Base-by-base conservation (phyloP, 2,113 vertebrate genomes). In the Barnardius zonarius region DNA sequence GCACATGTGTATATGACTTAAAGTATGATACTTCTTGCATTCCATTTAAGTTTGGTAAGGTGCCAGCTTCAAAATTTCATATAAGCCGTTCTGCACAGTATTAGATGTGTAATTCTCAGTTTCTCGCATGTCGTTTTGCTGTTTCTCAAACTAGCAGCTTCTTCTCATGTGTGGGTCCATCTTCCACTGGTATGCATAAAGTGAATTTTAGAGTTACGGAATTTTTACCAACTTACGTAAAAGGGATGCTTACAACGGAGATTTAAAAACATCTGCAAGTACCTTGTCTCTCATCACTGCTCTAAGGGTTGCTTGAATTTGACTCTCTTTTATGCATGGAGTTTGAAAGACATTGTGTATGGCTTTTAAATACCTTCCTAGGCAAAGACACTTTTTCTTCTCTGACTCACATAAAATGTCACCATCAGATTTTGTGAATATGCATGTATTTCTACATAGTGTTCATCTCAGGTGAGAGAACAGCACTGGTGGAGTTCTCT, bases 341-440 rank as follows among this genome's bases (percentile, higher is more conserved):
- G 37, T 61, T 69, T 85, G 57, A 87, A 94, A 74, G 77, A 48
- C 2, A 1, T 37, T 80, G 8, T 54, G 12, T 59, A 54, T 63
- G 83, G 74, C 83, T 70, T 92, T 94, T 96, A 76, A 85, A 79
- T 49, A 77, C 46, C 62, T 84, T 33, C 13, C 48, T 35, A 35
- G 63, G 88, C 23, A 69, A 82, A 86, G 74, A 11, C 66, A 28
- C 8, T 9, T 54, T 79, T 76, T 95, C 37, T 83, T 75, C 27
- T 28, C 49, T 79, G 77, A 41, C 81, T 92, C 61, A 33, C 67
- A 68, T 68, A 83, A 93, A 94, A 91, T 77, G 54, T 20, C 84
- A 92, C 49, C 57, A 54, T 62, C 44, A 63, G 72, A 41, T 80
- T 86, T 86, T 37, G 23, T 83, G 48, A 69, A 41, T 92, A 37